Evolutionary conservation across 2,113 vertebrate genomes (phyloP).

Genomic region (Bucco capensis): DNA sequence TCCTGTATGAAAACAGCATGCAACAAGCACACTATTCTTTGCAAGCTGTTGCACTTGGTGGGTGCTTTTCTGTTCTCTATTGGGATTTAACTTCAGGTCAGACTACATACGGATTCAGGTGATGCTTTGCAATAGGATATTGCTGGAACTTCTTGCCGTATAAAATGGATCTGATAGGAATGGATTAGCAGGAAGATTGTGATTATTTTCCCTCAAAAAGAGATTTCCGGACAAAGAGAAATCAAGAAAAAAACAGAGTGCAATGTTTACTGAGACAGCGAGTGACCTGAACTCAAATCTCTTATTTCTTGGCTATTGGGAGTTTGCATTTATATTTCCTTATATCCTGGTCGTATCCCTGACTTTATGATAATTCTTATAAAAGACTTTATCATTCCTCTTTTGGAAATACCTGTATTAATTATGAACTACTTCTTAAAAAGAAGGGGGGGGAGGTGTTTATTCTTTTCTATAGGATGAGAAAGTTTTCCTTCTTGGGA

Average conservation of each 20-base stretch:
- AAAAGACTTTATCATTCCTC: not conserved
- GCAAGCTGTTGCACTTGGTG: not conserved
- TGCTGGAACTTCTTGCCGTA: not conserved
- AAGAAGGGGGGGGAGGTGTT: fast-evolving
- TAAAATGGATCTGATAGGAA: not conserved
- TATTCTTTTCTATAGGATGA: not conserved
- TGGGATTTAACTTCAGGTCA: not conserved
- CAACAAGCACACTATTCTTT: not conserved
- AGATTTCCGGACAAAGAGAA: not conserved
- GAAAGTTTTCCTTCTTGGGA: not conserved
- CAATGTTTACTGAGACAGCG: not conserved
- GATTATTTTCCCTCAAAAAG: not conserved
- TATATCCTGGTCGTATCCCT: not conserved
- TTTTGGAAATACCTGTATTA: not conserved
- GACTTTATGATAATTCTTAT: not conserved
- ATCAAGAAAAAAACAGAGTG: not conserved
- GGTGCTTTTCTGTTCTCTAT: not conserved
- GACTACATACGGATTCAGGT: not conserved
- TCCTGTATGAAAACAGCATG: not conserved
- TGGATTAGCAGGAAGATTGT: not conserved
- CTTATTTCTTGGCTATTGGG: not conserved
- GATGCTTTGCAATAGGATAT: not conserved
- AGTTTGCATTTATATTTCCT: not conserved
- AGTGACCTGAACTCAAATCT: not conserved
- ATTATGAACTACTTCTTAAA: not conserved